Conservation (phyloP, 2,113 vertebrate species). For the Dipodomys merriami region DNA sequence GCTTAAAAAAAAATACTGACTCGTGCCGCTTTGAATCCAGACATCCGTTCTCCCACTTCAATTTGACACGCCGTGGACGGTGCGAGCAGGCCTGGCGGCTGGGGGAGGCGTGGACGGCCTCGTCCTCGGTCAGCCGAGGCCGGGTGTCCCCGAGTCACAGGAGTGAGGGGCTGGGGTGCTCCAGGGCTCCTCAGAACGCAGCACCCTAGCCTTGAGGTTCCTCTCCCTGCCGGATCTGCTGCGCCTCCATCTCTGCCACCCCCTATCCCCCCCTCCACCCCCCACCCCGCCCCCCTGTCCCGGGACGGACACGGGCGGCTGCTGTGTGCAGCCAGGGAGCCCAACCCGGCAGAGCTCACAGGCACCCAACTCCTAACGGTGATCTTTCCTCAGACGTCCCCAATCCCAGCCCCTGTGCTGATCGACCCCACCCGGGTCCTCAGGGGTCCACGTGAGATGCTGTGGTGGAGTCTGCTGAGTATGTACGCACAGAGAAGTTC, state of each 20-base stretch:
- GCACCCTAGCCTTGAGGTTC: neutral
- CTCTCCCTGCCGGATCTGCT: neutral
- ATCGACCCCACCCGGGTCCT: neutral
- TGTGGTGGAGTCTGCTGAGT: no score
- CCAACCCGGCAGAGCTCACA: neutral
- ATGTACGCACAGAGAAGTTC: neutral
- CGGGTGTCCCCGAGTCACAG: neutral
- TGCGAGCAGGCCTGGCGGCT: conserved; percentile 16
- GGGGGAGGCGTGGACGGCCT: neutral
- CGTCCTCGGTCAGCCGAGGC: neutral
- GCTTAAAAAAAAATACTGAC: conserved; percentile 26
- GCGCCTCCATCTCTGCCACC: neutral
- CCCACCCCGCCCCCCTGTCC: no score
- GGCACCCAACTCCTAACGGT: neutral
- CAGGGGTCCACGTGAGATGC: neutral
- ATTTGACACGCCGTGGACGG: neutral
- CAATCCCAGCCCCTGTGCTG: neutral
- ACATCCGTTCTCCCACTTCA: neutral
- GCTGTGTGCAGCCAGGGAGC: neutral
- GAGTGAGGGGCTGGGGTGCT: neutral
- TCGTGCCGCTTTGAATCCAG: conserved; percentile 43
- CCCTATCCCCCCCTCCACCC: no score
- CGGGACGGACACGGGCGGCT: neutral
- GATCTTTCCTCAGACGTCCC: neutral
- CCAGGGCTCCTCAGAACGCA: neutral